These are phyloP conservation scores for Triplophysa yarkandensis DNA, from an alignment of 2,797 vertebrate species.

Conservation along the genomic window DNA sequence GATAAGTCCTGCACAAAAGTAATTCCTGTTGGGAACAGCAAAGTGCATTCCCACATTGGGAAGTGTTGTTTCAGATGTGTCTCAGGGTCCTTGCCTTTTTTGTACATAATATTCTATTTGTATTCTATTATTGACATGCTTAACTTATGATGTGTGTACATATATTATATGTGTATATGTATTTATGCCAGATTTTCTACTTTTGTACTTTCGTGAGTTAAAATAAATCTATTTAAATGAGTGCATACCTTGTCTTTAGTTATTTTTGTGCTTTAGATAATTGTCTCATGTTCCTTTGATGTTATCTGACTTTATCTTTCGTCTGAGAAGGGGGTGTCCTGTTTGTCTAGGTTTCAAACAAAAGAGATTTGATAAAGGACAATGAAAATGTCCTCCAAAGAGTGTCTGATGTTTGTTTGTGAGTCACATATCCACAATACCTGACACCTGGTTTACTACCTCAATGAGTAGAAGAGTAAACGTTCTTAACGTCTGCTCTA, in stretches of 20 bases:
- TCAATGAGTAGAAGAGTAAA: conserved; percentile 5
- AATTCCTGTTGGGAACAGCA: conserved; percentile 49
- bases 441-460: not conserved
- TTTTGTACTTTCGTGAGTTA: conserved; percentile 57
- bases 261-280: conserved; percentile 15
- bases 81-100: conserved; percentile 60
- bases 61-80: conserved; percentile 56
- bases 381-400: conserved; percentile 5
- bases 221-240: conserved; percentile 54
- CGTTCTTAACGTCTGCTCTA: not conserved
- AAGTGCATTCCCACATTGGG: conserved; percentile 68
- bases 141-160: conserved; percentile 66
- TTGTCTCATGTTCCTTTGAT: conserved; percentile 53
- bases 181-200: conserved; percentile 64
- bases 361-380: conserved; percentile 23
- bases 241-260: conserved; percentile 11
- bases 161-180: conserved; percentile 54
- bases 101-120: conserved; percentile 55
- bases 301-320: conserved; percentile 43
- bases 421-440: not conserved
- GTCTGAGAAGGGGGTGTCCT: conserved; percentile 23
- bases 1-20: conserved; percentile 11
- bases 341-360: conserved; percentile 23
- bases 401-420: conserved; percentile 17
- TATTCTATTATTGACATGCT: conserved; percentile 50